Evolutionary conservation across 2,113 vertebrate genomes (phyloP).

Genomic region (Pelvicachromis taeniatus): DNA sequence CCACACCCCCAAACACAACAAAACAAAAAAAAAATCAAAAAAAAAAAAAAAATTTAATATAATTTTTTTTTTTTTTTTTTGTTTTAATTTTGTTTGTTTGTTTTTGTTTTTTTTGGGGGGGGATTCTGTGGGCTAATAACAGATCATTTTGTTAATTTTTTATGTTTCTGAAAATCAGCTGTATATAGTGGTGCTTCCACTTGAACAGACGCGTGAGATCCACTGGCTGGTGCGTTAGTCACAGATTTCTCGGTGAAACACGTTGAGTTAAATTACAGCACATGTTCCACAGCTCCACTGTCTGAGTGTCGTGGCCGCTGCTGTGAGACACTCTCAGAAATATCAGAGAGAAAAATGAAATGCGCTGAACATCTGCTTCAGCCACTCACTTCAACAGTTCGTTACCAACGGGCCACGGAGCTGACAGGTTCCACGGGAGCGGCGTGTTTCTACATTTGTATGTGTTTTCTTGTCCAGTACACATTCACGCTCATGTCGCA

Average conservation of each 20-base stretch:
- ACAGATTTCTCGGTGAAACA: background rate
- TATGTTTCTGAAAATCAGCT: background rate
- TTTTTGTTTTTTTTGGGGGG: background rate
- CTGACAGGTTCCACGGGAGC: background rate
- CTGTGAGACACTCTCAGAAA: background rate
- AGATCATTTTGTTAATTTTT: background rate
- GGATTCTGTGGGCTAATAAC: background rate
- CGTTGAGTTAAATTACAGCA: background rate
- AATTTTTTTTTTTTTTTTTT: too few species aligned
- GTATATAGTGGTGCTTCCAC: background rate
- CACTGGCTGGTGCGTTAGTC: background rate
- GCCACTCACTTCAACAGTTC: background rate
- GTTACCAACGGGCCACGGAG: background rate
- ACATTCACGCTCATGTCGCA: background rate
- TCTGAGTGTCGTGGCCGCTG: background rate
- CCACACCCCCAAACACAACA: too few species aligned
- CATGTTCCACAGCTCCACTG: background rate
- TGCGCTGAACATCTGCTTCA: background rate
- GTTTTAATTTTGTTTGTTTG: background rate
- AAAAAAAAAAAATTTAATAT: too few species aligned
- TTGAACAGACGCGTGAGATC: background rate
- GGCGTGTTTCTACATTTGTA: background rate
- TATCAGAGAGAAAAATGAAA: background rate
- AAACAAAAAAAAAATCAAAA: too few species aligned
- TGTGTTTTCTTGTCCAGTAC: background rate